phyloP scores from a whole-genome alignment of 2,888 invertebrate genomes.

The Cataglyphis rosenhaueri region DNA sequence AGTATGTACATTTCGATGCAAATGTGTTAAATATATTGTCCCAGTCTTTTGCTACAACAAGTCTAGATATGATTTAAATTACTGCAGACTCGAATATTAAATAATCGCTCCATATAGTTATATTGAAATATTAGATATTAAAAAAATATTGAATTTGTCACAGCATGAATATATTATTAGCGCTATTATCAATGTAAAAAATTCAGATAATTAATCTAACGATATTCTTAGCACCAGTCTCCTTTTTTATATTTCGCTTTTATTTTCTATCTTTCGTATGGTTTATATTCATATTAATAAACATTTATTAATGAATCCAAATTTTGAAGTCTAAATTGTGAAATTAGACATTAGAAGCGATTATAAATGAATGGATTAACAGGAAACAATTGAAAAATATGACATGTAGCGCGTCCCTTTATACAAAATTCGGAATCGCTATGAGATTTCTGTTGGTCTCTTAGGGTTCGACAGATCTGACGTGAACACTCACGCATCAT shows the following conservation, averaged over 20 bases:
- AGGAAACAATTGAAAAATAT: constrained; percentile 35
- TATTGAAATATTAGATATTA: constrained; percentile 4
- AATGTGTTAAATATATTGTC: constrained; percentile 12
- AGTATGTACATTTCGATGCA: constrained; percentile 26
- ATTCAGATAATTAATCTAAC: constrained; percentile 5
- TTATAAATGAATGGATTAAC: constrained; percentile 1
- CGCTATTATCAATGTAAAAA: not conserved
- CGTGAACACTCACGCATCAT: constrained; percentile 31
- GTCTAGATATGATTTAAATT: not conserved
- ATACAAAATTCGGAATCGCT: constrained; percentile 51
- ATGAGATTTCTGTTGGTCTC: constrained; percentile 22
- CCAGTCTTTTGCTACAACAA: not conserved
- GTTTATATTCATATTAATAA: not conserved
- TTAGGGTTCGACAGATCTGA: constrained; percentile 7
- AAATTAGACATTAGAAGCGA: not conserved
- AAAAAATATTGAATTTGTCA: not conserved
- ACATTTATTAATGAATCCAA: not conserved
- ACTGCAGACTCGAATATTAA: not conserved
- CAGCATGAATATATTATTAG: not conserved
- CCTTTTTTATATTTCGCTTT: not conserved
- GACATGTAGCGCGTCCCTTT: constrained; percentile 57
- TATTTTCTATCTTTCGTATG: not conserved
- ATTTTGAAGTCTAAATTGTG: constrained; percentile 12
- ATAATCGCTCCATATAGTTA: not conserved
- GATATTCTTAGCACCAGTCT: not conserved